These are phyloP conservation scores for Pipistrellus nathusii DNA, from an alignment of 2,797 vertebrate species.

Conservation along the genomic window DNA sequence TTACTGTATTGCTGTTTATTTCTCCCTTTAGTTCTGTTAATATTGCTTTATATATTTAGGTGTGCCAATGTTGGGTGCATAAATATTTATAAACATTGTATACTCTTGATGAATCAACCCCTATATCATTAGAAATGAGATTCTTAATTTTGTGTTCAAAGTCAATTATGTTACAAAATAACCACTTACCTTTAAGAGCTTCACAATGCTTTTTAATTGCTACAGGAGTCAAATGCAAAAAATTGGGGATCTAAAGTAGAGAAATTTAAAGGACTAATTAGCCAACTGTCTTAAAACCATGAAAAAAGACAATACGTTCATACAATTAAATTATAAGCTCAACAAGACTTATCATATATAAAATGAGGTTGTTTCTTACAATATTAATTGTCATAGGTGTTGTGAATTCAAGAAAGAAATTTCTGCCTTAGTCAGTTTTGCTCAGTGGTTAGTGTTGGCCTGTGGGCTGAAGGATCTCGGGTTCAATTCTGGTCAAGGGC, in stretches of 20 bases:
- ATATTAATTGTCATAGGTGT: not conserved
- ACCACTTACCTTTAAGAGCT: slow-evolving; percentile 93
- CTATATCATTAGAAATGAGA: slow-evolving; percentile 15
- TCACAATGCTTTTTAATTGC: slow-evolving; percentile 97
- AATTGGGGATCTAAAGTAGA: slow-evolving; percentile 96
- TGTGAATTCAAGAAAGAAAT: not conserved
- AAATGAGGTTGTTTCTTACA: not conserved
- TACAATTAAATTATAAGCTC: not conserved
- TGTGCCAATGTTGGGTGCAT: not conserved
- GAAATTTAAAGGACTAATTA: slow-evolving; percentile 55
- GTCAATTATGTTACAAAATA: slow-evolving; percentile 24
- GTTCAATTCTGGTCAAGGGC: too few relatives aligned
- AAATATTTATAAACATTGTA: slow-evolving; percentile 36
- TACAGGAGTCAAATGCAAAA: slow-evolving; percentile 96
- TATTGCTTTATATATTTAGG: not conserved
- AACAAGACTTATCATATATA: not conserved
- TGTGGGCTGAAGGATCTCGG: too few relatives aligned
- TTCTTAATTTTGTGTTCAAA: not conserved
- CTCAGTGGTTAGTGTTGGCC: too few relatives aligned
- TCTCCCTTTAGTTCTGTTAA: slow-evolving; percentile 18
- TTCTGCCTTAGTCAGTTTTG: too few relatives aligned
- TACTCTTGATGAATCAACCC: not conserved
- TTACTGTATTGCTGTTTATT: not conserved
- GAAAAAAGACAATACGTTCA: slow-evolving; percentile 33
- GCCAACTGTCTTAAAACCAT: slow-evolving; percentile 31